Base-by-base conservation (phyloP, 2,113 vertebrate genomes). In the Jaculus jaculus region DNA sequence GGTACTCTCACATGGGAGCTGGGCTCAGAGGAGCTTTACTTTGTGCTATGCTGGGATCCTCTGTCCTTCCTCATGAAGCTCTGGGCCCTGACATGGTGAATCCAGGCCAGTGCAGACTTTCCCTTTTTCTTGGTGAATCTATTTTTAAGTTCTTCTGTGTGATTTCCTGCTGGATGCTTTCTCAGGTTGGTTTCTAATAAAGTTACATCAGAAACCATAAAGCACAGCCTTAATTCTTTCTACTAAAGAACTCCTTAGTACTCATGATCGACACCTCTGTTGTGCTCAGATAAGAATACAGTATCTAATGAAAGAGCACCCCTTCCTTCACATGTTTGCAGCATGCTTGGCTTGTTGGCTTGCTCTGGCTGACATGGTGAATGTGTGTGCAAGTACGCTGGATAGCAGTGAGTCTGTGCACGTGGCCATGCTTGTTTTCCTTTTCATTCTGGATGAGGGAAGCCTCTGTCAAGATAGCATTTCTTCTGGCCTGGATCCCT, bases 1-100 rank as follows among this genome's bases (percentile, higher is more conserved):
- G 8, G 34, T 26, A 1, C 10, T 26, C 16, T 15, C 1, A 42
- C 3, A 32, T n/a, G 21, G n/a, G 16, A 51, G 17, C 18, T 34
- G 51, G 69, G 69, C 21, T 68, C 51, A n/a, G 54, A 81, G 58
- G n/a, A n/a, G 10, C 32, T 69, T 61, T 32, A 21, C 32, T 2
- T 13, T 1, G 4, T 1, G 0, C 1, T 12, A 34, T 28, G 5
- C 37, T 34, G 32, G 28, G 71, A 68, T 7, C n/a, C n/a, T n/a
- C n/a, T 63, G 15, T 0, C 3, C 32, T 72, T 69, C 66, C 26
- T n/a, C 72, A 0, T 11, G 65, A 75, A 26, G 26, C 80, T 69
- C 8, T 60, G 2, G 5, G 2, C 12, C 34, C 32, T 34, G 7
- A 8, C 34, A 15, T 18, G 5, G 63, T 65, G 18, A 39, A 12